Base-by-base conservation (phyloP, 2,888 invertebrate genomes). In the Mechanitis mazaeus region DNA sequence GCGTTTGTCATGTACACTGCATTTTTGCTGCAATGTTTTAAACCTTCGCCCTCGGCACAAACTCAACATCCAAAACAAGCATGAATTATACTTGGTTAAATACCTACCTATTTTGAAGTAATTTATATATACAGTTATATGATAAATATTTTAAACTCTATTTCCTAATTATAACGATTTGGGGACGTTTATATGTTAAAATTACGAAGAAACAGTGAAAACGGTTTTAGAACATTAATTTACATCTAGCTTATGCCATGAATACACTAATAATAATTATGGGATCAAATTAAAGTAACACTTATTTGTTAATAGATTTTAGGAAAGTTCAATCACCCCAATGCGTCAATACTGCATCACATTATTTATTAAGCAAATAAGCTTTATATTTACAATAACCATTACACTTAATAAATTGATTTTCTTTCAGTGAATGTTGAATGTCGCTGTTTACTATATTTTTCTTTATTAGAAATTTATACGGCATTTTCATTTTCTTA, bases 1-100 rank as follows among this genome's bases (percentile, higher is more conserved):
- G 95, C 95, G 56, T 97, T 97, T 79, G 91, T 97, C 50, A 92
- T 97, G 86, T 97, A 97, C 84, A 97, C 97, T 20, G 95, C 96
- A 61, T 97, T 97, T 87, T 90, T 97, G 67, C 88, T 97, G 72
- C 96, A 97, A 83, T 97, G 97, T 83, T 97, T 97, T 86, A 95
- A 95, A 75, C 92, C 94, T 58, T 91, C 93, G 66, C 92, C 93
- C 31, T 90, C 92, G 42, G 89, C 94, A 53, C 91, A 93, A 1
- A 85, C 91, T 68, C 83, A 87, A 61, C 94, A 94, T 82, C 92
- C 92, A 3, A 94, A 94, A 76, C 94, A 94, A 77, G 91, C 93
- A 91, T 93, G 92, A 92, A 72, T 45, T 58, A 58, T 54, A 20
- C 20, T 54, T 45, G 59, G 54, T 63, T 55, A 33, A 54, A 45